Conservation (phyloP, 2,888 invertebrate species). For the Mesorhabditis sp. region DNA sequence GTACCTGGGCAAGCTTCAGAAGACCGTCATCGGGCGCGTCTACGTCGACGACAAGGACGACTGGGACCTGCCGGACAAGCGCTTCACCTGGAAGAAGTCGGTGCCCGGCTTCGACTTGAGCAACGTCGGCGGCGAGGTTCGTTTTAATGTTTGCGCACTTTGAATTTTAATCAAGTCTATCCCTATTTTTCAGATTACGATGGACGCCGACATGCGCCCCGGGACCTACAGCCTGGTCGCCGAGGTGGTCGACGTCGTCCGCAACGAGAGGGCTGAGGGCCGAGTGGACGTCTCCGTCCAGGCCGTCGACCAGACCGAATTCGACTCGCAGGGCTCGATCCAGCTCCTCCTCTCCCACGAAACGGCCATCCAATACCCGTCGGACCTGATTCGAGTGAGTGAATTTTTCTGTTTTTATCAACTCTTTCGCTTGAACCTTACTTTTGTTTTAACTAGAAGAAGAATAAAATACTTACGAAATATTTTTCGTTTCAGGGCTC, state of each 20-base stretch:
- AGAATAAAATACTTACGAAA: conserved; percentile 14
- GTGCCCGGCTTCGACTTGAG: conserved; percentile 69
- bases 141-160: no score
- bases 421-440: not conserved
- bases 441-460: conserved; percentile 6
- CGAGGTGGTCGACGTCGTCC: conserved; percentile 68
- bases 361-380: conserved; percentile 30
- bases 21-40: conserved; percentile 86
- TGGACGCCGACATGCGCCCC: conserved; percentile 85
- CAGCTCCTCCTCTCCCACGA: conserved; percentile 42
- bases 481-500: not conserved
- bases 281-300: conserved; percentile 90
- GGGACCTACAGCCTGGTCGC: conserved; percentile 70
- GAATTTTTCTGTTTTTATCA: not conserved
- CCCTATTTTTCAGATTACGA: conserved; percentile 74
- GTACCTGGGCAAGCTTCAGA: conserved; percentile 83
- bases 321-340: conserved; percentile 69
- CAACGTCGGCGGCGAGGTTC: conserved; percentile 14
- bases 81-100: conserved; percentile 76
- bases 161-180: conserved; percentile 6
- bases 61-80: conserved; percentile 96
- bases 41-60: conserved; percentile 96
- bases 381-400: conserved; percentile 38
- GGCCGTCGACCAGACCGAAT: conserved; percentile 90
- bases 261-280: conserved; percentile 91